Conservation (phyloP, 2,797 vertebrate genomes). For the Pseudocheirus occidentalis region DNA sequence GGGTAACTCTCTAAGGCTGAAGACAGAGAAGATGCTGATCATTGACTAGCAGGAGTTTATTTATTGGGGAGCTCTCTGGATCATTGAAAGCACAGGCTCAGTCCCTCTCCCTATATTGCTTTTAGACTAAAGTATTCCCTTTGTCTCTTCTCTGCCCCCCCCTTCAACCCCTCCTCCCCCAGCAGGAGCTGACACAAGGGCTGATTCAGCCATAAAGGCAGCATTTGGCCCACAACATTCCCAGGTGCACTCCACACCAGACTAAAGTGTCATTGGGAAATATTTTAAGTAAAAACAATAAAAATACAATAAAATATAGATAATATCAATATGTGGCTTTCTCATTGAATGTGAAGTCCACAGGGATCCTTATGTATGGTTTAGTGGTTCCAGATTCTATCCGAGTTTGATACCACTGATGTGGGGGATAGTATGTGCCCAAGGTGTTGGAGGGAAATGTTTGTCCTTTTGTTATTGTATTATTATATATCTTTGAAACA, state of each 20-base stretch:
- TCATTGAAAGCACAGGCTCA: too few relatives aligned
- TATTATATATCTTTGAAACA: background rate
- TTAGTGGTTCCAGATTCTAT: background rate
- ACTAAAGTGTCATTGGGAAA: background rate
- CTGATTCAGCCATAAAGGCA: too few relatives aligned
- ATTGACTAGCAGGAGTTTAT: too few relatives aligned
- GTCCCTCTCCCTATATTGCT: too few relatives aligned
- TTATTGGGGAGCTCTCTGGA: too few relatives aligned
- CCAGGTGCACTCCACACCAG: background rate
- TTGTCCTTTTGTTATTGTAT: background rate
- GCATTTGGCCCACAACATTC: too few relatives aligned
- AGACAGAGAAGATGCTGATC: too few relatives aligned
- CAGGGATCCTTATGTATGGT: background rate
- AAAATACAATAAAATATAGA: background rate
- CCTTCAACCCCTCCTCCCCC: accelerated
- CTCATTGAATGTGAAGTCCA: background rate
- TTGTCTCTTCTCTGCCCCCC: too few relatives aligned
- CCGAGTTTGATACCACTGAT: background rate
- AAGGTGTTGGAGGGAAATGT: background rate
- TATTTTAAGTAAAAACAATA: background rate
- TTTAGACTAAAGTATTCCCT: too few relatives aligned
- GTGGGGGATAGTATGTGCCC: background rate
- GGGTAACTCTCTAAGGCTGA: too few relatives aligned
- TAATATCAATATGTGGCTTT: background rate
- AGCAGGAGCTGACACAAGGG: too few relatives aligned